These are phyloP conservation scores for Oryctes rhinoceros DNA, from an alignment of 1,140 invertebrate genomes.

Conservation along the genomic window DNA sequence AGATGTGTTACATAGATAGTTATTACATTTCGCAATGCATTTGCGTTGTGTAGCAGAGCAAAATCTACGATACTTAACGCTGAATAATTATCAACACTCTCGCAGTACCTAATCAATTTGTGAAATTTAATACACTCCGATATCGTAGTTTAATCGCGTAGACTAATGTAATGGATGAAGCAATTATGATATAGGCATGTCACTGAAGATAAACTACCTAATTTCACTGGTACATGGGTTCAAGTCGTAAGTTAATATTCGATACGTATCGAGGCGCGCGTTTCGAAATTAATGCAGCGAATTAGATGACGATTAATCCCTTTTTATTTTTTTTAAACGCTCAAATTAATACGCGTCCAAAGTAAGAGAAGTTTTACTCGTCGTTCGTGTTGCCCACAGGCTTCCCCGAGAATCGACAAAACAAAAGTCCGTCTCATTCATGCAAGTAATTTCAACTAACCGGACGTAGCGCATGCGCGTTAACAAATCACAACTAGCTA, in stretches of 20 bases:
- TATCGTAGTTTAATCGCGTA: conserved; percentile 13
- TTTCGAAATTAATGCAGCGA: not conserved
- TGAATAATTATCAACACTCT: conserved; percentile 21
- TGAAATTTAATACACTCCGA: conserved; percentile 6
- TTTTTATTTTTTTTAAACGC: too few relatives aligned
- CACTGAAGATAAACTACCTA: conserved; percentile 27
- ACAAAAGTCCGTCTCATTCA: too few relatives aligned
- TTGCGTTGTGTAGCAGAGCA: too few relatives aligned
- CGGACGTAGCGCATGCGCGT: too few relatives aligned
- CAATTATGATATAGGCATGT: conserved; percentile 20
- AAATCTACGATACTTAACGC: not conserved
- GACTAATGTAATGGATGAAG: conserved; percentile 29
- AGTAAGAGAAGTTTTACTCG: too few relatives aligned
- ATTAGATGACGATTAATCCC: not conserved
- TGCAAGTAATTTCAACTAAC: too few relatives aligned
- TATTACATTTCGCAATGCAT: not conserved
- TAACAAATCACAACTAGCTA: too few relatives aligned
- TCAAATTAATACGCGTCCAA: too few relatives aligned
- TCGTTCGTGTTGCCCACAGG: too few relatives aligned
- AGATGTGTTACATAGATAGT: too few relatives aligned
- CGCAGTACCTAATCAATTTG: not conserved
- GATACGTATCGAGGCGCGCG: not conserved
- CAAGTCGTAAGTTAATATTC: conserved; percentile 20
- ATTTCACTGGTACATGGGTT: not conserved
- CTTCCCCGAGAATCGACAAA: too few relatives aligned